Evolutionary conservation across 2,888 invertebrate genomes (phyloP), one percentile per base, ranked within the genome.

Genomic region (Melanophora roralis): DNA sequence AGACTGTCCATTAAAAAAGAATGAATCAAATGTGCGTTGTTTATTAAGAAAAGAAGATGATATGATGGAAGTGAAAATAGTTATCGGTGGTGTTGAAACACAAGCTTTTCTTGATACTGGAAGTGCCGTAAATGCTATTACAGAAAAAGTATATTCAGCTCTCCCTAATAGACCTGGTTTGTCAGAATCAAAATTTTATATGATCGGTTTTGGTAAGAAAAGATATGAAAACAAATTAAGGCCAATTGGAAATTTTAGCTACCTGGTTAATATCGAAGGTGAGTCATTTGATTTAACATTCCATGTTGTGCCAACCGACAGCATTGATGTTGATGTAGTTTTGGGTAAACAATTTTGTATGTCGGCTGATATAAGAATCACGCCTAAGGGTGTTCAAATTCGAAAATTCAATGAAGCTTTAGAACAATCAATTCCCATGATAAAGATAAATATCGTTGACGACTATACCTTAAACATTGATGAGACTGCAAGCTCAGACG

Each of bases 291-390:
- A 8, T 47, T 53, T 78, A 11, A 47, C 21, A 19, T 62, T 77
- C 36, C 60, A 72, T 16, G 78, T 78, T 0, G 72, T 78, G 6
- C 78, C 72, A 8, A 21, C 6, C 32, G 3, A 40, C 36, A 53
- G 19, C n/a, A 49, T 60, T 11, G 62, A 67, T 55, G 43, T 47
- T 4, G 64, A 71, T 8, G 34, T 72, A 16, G 72, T 72, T 45
- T 27, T 67, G 19, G 72, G 67, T 21, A 53, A n/a, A 11, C 59
- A 67, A 43, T 51, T 78, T 34, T 67, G 72, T 60, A n/a, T 34
- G 9, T 21, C 38, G 14, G 38, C 65, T 2, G 49, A 78, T 8
- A 60, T 71, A 14, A 65, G 27, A 9, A 72, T 72, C n/a, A 60
- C 27, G 14, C 16, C 60, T 36, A 38, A 38, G 3, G 55, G 45